A percentile compares a stretch with the other conserved stretches of the same genome.
Evolutionary conservation across 2,888 invertebrate genomes (phyloP).

Genomic region (Aphodius sticticus): DNA sequence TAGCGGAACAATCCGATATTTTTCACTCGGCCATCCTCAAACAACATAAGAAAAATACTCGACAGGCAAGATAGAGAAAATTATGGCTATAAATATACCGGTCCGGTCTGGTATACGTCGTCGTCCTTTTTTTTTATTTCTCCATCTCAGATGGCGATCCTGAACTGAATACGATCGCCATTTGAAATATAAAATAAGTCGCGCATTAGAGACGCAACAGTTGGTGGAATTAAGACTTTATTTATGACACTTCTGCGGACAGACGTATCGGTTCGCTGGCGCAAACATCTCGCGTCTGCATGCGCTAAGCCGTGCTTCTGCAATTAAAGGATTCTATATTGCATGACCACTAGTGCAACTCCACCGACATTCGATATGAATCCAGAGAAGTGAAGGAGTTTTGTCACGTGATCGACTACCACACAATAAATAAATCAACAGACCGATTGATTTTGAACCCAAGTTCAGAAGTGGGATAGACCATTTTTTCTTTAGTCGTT

Average conservation of each 20-base stretch:
- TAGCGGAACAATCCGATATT: too few species aligned
- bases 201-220: neutral
- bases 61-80: conserved; percentile 18
- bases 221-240: conserved; percentile 19
- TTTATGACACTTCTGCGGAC: conserved; percentile 21
- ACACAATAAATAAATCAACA: too few species aligned
- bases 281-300: conserved; percentile 8
- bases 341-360: neutral
- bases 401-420: neutral
- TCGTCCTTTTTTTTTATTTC: conserved; percentile 11
- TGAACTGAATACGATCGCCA: neutral
- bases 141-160: neutral
- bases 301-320: neutral
- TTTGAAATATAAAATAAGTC: neutral
- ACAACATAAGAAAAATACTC: too few species aligned
- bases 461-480: too few species aligned
- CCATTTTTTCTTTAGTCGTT: too few species aligned
- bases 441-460: too few species aligned
- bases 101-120: conserved; percentile 9
- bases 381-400: neutral
- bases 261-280: conserved; percentile 15
- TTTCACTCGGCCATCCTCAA: too few species aligned
- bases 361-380: neutral
- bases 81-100: conserved; percentile 22
- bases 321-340: neutral